Evolutionary conservation across 2,113 vertebrate genomes (phyloP).

Genomic region (Indicator indicator): DNA sequence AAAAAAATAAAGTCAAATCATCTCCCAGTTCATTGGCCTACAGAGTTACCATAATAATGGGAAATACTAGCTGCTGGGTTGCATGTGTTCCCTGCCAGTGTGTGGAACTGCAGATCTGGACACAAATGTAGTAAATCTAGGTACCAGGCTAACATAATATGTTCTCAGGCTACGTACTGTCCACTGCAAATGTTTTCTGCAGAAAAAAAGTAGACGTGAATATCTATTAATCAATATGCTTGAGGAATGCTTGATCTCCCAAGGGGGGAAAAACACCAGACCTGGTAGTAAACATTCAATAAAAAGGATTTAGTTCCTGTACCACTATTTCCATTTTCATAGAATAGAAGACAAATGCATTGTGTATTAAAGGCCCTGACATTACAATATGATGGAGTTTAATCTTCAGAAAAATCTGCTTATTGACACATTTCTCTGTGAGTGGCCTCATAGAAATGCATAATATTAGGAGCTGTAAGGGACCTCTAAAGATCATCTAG

Average conservation of each 20-base stretch:
- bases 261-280: background rate
- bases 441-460: background rate
- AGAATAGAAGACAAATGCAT: background rate
- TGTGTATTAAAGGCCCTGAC: background rate
- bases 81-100: slow-evolving; percentile 52
- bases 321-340: background rate
- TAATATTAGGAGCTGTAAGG: too few species aligned
- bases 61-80: slow-evolving; percentile 43
- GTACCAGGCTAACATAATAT: slow-evolving; percentile 28
- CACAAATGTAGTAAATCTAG: slow-evolving; percentile 49
- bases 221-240: slow-evolving; percentile 48
- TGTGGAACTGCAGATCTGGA: slow-evolving; percentile 43
- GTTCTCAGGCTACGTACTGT: slow-evolving; percentile 20
- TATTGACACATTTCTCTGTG: background rate
- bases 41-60: slow-evolving; percentile 40
- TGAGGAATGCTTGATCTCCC: background rate
- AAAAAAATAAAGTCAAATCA: slow-evolving; percentile 57
- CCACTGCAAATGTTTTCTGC: background rate
- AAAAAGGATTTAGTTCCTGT: background rate
- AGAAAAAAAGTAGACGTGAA: background rate
- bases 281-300: background rate
- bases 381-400: background rate
- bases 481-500: too few species aligned
- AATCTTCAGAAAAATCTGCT: background rate
- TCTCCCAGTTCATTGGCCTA: slow-evolving; percentile 52